Conservation (phyloP, 2,888 invertebrate genomes). For the Erpobdella octoculata region DNA sequence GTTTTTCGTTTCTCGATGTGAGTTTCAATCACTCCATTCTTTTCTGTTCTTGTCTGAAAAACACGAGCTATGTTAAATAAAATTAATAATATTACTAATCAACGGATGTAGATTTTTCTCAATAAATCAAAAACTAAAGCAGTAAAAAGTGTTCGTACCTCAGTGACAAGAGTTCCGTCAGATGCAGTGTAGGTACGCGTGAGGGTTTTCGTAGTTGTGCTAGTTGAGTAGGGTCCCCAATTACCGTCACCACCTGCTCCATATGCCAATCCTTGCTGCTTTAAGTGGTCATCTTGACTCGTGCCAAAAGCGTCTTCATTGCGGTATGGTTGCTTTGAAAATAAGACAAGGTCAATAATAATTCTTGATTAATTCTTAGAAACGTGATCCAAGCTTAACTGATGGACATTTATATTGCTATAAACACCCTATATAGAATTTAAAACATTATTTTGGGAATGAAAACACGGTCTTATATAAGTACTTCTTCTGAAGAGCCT, state of each 20-base stretch:
- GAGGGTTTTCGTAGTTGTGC: conserved; percentile 21
- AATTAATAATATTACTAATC: neutral
- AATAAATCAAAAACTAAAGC: neutral
- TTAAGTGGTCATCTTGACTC: conserved; percentile 25
- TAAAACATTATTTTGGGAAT: neutral
- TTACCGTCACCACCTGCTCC: conserved; percentile 14
- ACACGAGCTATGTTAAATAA: neutral
- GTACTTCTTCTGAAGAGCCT: neutral
- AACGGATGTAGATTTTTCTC: neutral
- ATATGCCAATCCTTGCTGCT: conserved; percentile 8
- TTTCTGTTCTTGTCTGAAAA: conserved; percentile 67
- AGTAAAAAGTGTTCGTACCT: conserved; percentile 8
- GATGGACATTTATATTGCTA: neutral
- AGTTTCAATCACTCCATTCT: conserved; percentile 92
- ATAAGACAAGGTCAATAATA: no score
- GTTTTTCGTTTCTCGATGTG: conserved; percentile 95
- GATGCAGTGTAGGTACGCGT: conserved; percentile 30
- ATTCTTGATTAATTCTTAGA: no score
- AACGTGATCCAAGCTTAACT: neutral
- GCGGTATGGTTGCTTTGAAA: conserved; percentile 4
- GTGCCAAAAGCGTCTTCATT: conserved; percentile 3
- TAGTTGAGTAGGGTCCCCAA: conserved; percentile 14
- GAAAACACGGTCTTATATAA: neutral
- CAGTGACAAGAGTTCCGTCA: conserved; percentile 28
- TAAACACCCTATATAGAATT: neutral